These are phyloP conservation scores for Aurelia aurita complex sp. Pacific DNA, from an alignment of 30 jellyfish, hydroid and myxozoan genomes.

Conservation along the genomic window DNA sequence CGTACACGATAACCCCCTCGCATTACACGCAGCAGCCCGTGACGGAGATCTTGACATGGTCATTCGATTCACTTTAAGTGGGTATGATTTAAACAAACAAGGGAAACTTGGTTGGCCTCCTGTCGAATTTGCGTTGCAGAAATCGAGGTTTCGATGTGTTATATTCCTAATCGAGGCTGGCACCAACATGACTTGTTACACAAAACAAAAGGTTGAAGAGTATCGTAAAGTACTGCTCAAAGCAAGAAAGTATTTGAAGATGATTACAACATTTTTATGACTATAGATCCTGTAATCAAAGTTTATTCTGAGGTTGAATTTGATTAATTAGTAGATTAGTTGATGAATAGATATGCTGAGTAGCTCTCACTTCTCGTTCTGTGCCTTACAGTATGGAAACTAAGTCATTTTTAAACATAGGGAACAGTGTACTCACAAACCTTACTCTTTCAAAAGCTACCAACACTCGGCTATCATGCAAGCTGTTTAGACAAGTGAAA, in stretches of 20 bases:
- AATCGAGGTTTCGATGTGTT: conserved; percentile 55
- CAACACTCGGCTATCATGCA: no score
- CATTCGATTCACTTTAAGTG: conserved; percentile 28
- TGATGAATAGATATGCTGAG: no score
- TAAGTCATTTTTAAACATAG: no score
- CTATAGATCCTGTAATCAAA: neutral
- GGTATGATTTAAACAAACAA: conserved; percentile 38
- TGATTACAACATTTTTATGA: conserved; percentile 49
- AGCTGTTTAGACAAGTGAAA: no score
- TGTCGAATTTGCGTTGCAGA: conserved; percentile 35
- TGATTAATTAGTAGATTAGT: no score
- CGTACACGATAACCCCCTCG: conserved; percentile 1
- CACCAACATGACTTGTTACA: conserved; percentile 35
- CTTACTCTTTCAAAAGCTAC: no score
- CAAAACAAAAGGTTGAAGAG: conserved; percentile 40
- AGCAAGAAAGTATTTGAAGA: conserved; percentile 34
- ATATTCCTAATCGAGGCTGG: conserved; percentile 75
- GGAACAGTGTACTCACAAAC: no score
- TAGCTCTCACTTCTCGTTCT: no score
- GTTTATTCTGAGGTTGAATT: no score
- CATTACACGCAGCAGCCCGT: conserved; percentile 52
- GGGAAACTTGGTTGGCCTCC: conserved; percentile 71
- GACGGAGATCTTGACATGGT: conserved; percentile 57
- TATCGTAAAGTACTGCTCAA: conserved; percentile 13
- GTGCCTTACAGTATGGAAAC: no score